phyloP scores from a whole-genome alignment of 1,140 invertebrate species.

The Drosophila parvula region DNA sequence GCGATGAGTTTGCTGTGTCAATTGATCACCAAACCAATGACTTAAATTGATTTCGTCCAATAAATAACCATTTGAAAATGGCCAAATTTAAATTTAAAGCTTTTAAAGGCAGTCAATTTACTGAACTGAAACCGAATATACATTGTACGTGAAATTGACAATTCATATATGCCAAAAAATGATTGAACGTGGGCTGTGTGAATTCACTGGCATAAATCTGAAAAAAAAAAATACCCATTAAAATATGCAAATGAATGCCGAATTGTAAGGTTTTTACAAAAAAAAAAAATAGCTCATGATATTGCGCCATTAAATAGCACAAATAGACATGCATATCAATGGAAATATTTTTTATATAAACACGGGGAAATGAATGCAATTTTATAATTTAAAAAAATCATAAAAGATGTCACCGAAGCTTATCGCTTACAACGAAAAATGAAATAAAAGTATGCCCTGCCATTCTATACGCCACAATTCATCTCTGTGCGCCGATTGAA shows the following conservation, averaged over 20 bases:
- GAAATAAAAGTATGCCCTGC: background rate
- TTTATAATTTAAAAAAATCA: background rate
- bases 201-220: conserved; percentile 59
- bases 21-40: conserved; percentile 37
- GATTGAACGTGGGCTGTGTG: conserved; percentile 48
- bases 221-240: conserved; percentile 30
- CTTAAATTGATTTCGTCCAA: conserved; percentile 38
- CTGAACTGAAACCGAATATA: conserved; percentile 18
- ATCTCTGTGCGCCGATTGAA: conserved; percentile 1
- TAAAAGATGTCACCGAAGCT: background rate
- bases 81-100: conserved; percentile 33
- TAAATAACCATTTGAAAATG: conserved; percentile 32
- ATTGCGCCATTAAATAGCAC: conserved; percentile 36
- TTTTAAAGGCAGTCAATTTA: conserved; percentile 35
- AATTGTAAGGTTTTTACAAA: conserved; percentile 1
- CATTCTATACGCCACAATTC: conserved; percentile 9
- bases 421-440: conserved; percentile 1
- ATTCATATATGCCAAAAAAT: conserved; percentile 31
- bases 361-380: background rate
- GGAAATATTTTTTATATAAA: conserved; percentile 13
- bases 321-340: conserved; percentile 17
- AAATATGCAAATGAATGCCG: conserved; percentile 60
- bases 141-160: conserved; percentile 38
- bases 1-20: conserved; percentile 35
- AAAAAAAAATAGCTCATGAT: conserved; percentile 29